Evolutionary conservation across 1,140 invertebrate species (phyloP).

Genomic region (Choristoneura fumiferana): DNA sequence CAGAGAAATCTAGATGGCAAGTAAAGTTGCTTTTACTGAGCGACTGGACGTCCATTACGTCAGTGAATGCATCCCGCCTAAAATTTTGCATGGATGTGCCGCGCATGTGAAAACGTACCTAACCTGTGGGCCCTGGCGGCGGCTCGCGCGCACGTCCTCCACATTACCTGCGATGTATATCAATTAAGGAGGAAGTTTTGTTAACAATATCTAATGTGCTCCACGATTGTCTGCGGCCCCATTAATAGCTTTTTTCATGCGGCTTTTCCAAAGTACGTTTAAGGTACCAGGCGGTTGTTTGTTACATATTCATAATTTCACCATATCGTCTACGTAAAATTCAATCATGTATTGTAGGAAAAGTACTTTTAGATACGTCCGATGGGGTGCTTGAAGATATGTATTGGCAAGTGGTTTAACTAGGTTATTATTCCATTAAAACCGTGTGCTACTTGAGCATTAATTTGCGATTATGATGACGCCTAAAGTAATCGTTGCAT

Average conservation of each 20-base stretch:
- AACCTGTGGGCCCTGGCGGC: constrained; percentile 40
- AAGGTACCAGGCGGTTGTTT: constrained; percentile 50
- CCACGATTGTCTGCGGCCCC: constrained; percentile 54
- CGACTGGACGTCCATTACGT: constrained; percentile 62
- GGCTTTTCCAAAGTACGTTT: constrained; percentile 53
- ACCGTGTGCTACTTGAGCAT: constrained; percentile 61
- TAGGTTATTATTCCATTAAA: constrained; percentile 72
- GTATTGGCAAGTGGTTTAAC: constrained; percentile 55
- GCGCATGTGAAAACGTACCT: constrained; percentile 63
- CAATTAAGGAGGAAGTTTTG: constrained; percentile 75
- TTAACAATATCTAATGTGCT: constrained; percentile 77
- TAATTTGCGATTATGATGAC: constrained; percentile 68
- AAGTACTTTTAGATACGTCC: constrained; percentile 60
- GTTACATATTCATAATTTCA: constrained; percentile 53
- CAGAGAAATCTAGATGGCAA: constrained; percentile 59
- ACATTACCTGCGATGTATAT: constrained; percentile 74
- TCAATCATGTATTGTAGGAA: constrained; percentile 28
- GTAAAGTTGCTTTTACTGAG: constrained; percentile 61
- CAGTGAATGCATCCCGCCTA: constrained; percentile 73
- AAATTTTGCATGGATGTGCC: constrained; percentile 76
- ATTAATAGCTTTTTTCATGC: constrained; percentile 71
- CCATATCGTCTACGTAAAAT: constrained; percentile 62
- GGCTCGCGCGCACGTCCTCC: constrained; percentile 61
- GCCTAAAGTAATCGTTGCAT: constrained; percentile 53
- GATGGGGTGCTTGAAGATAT: constrained; percentile 41